Percentiles rank a stretch among this genome's conserved stretches.
These are phyloP conservation scores for Coryphaenoides rupestris DNA, from an alignment of 2,113 vertebrate genomes.

Conservation along the genomic window DNA sequence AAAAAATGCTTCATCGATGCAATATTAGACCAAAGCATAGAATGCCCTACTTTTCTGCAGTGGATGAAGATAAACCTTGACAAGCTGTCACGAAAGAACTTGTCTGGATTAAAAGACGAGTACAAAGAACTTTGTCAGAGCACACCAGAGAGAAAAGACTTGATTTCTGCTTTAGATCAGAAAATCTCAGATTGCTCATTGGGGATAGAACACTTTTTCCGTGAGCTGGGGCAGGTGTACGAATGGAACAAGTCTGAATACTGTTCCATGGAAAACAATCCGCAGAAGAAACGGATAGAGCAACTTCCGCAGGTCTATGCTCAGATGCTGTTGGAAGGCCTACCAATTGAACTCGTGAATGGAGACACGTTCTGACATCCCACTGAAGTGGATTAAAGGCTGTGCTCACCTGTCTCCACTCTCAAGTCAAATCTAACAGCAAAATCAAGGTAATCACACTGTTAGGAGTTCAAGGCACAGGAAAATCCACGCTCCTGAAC, in stretches of 20 bases:
- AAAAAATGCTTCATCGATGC: slow-evolving; percentile 47
- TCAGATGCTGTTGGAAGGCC: slow-evolving; percentile 69
- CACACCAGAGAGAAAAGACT: too few relatives aligned
- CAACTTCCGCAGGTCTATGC: slow-evolving; percentile 60
- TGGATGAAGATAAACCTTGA: slow-evolving; percentile 67
- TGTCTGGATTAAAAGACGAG: slow-evolving; percentile 31
- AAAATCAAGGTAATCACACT: slow-evolving; percentile 72
- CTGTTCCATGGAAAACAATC: too few relatives aligned
- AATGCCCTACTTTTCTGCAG: slow-evolving; percentile 61
- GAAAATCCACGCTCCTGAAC: slow-evolving; percentile 83
- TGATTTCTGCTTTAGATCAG: slow-evolving; percentile 51
- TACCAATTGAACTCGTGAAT: slow-evolving; percentile 78
- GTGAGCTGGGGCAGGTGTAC: slow-evolving; percentile 81
- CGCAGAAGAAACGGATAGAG: slow-evolving; percentile 47
- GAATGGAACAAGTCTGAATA: too few relatives aligned
- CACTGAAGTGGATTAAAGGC: slow-evolving; percentile 75
- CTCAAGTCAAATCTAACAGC: slow-evolving; percentile 48
- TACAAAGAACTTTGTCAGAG: slow-evolving; percentile 49
- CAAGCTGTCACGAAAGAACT: slow-evolving; percentile 31
- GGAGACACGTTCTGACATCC: slow-evolving; percentile 74
- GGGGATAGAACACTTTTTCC: slow-evolving; percentile 76
- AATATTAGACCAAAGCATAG: slow-evolving; percentile 38
- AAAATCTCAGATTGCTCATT: slow-evolving; percentile 67
- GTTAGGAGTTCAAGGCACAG: slow-evolving; percentile 78
- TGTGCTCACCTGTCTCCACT: slow-evolving; percentile 62